A percentile compares a stretch with the other conserved stretches of the same genome.
phyloP scores from a whole-genome alignment of 53 echinoderm and acorn worm genomes.

The Pentamera pediparva region DNA sequence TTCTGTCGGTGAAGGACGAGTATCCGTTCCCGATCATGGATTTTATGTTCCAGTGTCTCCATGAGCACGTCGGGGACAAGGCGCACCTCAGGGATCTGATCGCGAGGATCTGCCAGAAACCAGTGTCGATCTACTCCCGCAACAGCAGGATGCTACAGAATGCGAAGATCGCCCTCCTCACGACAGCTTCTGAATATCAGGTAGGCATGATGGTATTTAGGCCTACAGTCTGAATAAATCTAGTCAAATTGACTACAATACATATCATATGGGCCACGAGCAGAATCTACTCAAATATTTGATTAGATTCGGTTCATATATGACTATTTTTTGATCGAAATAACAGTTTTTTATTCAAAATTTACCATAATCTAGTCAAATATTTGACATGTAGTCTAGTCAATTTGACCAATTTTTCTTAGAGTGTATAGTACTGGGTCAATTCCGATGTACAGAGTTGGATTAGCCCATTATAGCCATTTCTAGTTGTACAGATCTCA shows the following conservation, averaged over 20 bases:
- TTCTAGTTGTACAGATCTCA: too few species aligned
- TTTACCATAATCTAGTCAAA: background rate
- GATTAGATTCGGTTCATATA: too few species aligned
- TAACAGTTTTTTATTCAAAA: too few species aligned
- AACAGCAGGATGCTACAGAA: constrained; percentile 17
- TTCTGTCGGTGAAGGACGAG: constrained; percentile 14
- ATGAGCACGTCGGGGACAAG: constrained; percentile 10
- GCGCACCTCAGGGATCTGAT: background rate
- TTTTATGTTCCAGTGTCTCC: constrained; percentile 5
- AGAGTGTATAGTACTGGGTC: background rate
- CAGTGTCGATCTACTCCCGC: background rate
- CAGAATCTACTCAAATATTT: too few species aligned
- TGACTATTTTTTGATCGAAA: too few species aligned
- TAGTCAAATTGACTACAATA: too few species aligned
- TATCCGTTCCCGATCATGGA: constrained; percentile 16
- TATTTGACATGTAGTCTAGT: background rate
- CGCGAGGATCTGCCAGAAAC: constrained; percentile 4
- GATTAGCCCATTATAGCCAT: too few species aligned
- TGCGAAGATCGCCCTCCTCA: background rate
- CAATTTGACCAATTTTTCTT: background rate
- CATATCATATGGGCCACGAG: too few species aligned
- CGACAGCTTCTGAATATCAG: constrained; percentile 4
- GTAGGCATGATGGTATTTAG: background rate
- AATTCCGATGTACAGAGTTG: too few species aligned
- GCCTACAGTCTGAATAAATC: background rate